Conservation (phyloP, 2,113 vertebrate species). For the Rhinolophus ferrumequinum region DNA sequence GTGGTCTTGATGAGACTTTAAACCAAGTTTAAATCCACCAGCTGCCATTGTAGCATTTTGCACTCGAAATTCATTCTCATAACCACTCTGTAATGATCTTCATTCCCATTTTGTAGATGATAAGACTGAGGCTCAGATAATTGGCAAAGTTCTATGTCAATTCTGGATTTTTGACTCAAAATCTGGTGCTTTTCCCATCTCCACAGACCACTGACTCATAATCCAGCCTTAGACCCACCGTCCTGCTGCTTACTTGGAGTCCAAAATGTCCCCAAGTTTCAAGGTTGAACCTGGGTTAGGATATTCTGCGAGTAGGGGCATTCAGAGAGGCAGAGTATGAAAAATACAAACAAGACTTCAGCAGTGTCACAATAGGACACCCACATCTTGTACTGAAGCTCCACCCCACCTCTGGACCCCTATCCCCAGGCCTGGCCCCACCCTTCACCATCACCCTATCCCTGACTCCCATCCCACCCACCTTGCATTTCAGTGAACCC, state of each 20-base stretch:
- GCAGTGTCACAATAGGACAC: not conserved
- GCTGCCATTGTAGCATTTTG: not conserved
- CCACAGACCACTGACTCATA: not conserved
- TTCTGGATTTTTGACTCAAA: not conserved
- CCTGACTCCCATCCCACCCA: not conserved
- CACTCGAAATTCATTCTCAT: not conserved
- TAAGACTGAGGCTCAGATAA: not conserved
- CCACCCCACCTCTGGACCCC: not conserved
- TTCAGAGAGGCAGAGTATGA: not conserved
- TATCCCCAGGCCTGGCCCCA: not conserved
- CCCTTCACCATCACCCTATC: accelerated
- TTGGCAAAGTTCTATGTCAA: not conserved
- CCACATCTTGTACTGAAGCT: not conserved
- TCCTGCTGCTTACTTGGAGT: not conserved
- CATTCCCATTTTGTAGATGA: not conserved
- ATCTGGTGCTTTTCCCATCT: not conserved
- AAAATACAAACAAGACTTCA: not conserved
- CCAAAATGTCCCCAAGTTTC: not conserved
- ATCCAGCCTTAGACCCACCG: not conserved
- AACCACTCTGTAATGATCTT: not conserved
- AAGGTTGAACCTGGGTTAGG: not conserved
- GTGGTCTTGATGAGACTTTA: not conserved
- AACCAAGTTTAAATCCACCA: not conserved
- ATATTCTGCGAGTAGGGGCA: too few species aligned
- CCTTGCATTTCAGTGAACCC: not conserved